Base-by-base conservation (phyloP, 1,140 invertebrate species). In the Dendrolimus kikuchii region DNA sequence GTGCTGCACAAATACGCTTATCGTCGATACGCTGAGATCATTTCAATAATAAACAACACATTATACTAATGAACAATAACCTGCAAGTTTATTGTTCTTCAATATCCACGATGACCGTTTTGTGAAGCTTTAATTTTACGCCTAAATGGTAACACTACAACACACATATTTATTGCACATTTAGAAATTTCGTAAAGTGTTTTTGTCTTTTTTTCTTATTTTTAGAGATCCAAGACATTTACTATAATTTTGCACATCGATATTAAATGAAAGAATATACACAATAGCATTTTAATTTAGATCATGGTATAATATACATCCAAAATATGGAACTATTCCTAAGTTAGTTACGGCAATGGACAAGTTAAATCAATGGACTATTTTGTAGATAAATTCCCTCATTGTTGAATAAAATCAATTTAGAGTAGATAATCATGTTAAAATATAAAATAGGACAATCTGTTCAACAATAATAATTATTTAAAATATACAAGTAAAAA, bases 151-250 rank as follows among this genome's bases (percentile, higher is more conserved):
- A 85, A 85, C 81, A 83, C 85, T 84, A 84, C 85, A 86, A 87
- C 85, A 88, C 84, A 88, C 85, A 88, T 83, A 87, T 86, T 87
- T 88, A 88, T 87, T 87, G 85, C 87, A 88, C 87, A 88, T 87
- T 87, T 87, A 88, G 85, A 88, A 85, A 84, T 82, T 87, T 86
- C 66, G 72, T 81, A 81, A 85, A 85, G 71, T 81, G 69, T 83
- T 83, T 84, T 86, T 83, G 74, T 80, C 72, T 80, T 83, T 74
- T 81, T 75, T 74, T 66, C 69, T 74, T 79, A 79, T 78, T 84
- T 86, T 86, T 82, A 81, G 78, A 86, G 77, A 83, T 86, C 81
- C 81, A 85, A 86, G 81, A 86, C 83, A 82, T 85, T 84, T 81
- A 86, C 77, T 84, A 86, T 85, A 86, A 85, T 86, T 85, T 86